These are phyloP conservation scores for Bhutanitis thaidina DNA, from an alignment of 2,888 invertebrate genomes.

Conservation along the genomic window DNA sequence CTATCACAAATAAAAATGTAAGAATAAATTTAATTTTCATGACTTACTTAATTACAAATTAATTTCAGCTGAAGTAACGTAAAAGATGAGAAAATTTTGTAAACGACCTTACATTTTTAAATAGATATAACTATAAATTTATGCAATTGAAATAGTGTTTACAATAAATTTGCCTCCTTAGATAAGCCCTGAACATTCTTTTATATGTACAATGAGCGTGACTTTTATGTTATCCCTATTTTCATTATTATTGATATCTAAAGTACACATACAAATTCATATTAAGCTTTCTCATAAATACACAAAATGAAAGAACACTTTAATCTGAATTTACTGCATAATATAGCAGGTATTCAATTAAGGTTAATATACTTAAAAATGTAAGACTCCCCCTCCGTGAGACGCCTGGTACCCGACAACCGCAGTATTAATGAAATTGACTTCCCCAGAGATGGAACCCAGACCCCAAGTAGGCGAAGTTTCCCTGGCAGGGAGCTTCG, in stretches of 20 bases:
- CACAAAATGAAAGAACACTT: conserved; percentile 34
- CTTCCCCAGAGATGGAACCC: conserved; percentile 57
- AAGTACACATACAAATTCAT: background rate
- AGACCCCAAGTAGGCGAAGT: conserved; percentile 41
- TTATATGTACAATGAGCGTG: no score
- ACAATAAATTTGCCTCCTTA: no score
- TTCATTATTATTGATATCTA: background rate
- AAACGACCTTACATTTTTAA: no score
- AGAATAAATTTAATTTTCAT: background rate
- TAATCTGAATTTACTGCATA: conserved; percentile 65
- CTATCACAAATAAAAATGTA: no score
- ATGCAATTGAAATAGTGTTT: no score
- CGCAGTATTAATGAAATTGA: conserved; percentile 76
- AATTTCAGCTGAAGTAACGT: no score
- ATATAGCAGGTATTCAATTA: conserved; percentile 67
- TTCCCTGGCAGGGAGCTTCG: conserved; percentile 37
- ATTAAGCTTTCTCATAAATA: background rate
- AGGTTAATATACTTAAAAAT: conserved; percentile 70
- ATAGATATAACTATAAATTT: no score
- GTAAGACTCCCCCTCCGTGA: conserved; percentile 46
- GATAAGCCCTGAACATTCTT: no score
- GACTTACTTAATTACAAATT: no score
- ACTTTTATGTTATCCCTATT: background rate
- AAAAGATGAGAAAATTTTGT: no score
- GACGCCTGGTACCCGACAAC: conserved; percentile 40